Percentiles rank a stretch among this genome's conserved stretches.
Conservation (phyloP, 2,888 invertebrate species). For the Drosophila helvetica region DNA sequence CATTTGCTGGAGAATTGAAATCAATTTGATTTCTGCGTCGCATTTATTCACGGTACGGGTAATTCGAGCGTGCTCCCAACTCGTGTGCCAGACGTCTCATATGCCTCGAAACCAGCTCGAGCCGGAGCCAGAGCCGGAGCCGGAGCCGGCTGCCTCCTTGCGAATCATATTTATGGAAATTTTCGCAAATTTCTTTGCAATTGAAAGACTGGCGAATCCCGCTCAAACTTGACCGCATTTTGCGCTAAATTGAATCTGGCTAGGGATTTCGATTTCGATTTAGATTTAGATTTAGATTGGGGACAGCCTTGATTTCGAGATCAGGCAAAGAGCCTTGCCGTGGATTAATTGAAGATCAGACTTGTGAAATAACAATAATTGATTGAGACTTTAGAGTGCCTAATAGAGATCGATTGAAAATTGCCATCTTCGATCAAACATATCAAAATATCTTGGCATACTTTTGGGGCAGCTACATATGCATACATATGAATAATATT, state of each 20-base stretch:
- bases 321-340: conserved; percentile 1
- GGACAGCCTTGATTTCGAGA: conserved; percentile 50
- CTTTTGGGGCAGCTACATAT: conserved; percentile 29
- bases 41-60: conserved; percentile 55
- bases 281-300: no score
- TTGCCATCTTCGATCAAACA: background rate
- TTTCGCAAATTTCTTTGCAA: conserved; percentile 33
- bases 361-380: conserved; percentile 10
- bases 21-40: conserved; percentile 71
- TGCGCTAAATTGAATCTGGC: conserved; percentile 9
- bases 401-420: background rate
- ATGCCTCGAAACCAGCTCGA: conserved; percentile 52
- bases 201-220: conserved; percentile 33
- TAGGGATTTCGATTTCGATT: conserved; percentile 41
- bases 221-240: conserved; percentile 67
- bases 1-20: conserved; percentile 62
- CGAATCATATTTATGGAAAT: conserved; percentile 32
- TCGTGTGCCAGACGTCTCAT: conserved; percentile 44
- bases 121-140: no score
- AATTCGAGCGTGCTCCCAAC: conserved; percentile 57
- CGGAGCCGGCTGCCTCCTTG: conserved; percentile 52
- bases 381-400: conserved; percentile 6
- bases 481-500: no score
- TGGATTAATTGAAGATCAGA: conserved; percentile 5
- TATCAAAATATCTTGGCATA: conserved; percentile 43